These are phyloP conservation scores for Maconellicoccus hirsutus DNA, from an alignment of 1,140 invertebrate species.

Conservation along the genomic window DNA sequence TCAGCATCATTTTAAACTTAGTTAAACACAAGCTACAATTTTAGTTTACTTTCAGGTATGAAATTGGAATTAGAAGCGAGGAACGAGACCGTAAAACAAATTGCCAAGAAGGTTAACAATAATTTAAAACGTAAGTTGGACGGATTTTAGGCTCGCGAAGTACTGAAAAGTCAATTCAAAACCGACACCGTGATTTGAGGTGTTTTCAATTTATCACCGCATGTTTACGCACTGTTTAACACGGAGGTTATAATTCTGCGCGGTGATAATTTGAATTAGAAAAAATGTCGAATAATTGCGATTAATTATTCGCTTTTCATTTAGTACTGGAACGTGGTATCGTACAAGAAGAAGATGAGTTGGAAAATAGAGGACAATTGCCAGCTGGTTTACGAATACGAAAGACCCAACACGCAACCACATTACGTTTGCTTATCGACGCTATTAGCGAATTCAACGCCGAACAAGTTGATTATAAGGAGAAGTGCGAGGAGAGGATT, in stretches of 20 bases:
- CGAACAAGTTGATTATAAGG: conserved; percentile 32
- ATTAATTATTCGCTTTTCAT: conserved; percentile 4
- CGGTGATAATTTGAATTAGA: background rate
- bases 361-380: conserved; percentile 18
- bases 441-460: conserved; percentile 31
- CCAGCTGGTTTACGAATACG: conserved; percentile 30
- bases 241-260: background rate
- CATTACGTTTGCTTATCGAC: conserved; percentile 30
- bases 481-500: conserved; percentile 32
- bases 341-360: conserved; percentile 30
- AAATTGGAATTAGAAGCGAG: conserved; percentile 29
- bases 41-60: conserved; percentile 26
- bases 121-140: conserved; percentile 29
- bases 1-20: too few species aligned
- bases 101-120: conserved; percentile 29
- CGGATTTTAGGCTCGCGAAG: background rate
- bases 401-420: conserved; percentile 30
- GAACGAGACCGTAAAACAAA: conserved; percentile 28
- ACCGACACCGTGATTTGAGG: background rate
- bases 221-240: background rate
- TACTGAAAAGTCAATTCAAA: background rate
- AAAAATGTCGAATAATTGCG: background rate
- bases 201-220: background rate
- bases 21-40: background rate
- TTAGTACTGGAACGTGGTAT: conserved; percentile 31